Percentiles rank a stretch among this genome's conserved stretches.
These are phyloP conservation scores for Antechinus stuartii DNA, from an alignment of 2,113 vertebrate genomes.

Conservation along the genomic window DNA sequence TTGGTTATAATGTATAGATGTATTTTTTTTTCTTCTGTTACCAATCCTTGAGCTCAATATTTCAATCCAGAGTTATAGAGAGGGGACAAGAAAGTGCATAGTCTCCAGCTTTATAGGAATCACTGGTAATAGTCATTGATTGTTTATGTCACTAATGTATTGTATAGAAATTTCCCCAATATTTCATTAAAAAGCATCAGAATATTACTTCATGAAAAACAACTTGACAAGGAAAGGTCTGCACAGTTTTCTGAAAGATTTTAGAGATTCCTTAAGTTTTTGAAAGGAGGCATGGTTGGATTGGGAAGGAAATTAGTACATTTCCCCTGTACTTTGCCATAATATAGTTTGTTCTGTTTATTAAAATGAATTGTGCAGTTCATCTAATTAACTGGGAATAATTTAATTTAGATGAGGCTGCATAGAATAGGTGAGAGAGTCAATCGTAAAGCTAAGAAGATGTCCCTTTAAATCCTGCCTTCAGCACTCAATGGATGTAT, in stretches of 20 bases:
- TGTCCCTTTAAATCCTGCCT: not conserved
- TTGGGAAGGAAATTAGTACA: not conserved
- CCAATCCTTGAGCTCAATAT: not conserved
- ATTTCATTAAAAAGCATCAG: conserved; percentile 72
- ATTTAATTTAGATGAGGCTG: not conserved
- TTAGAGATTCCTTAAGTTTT: conserved; percentile 15
- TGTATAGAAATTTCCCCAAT: conserved; percentile 62
- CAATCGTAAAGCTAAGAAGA: not conserved
- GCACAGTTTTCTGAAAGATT: conserved; percentile 14
- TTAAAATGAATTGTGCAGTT: not conserved
- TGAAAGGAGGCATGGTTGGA: not conserved
- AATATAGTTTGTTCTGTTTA: not conserved
- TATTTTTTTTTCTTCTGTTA: not conserved
- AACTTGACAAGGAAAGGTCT: conserved; percentile 49
- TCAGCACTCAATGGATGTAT: not conserved
- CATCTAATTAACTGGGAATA: not conserved
- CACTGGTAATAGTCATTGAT: conserved; percentile 10
- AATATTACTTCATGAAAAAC: conserved; percentile 72
- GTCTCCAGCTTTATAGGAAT: conserved; percentile 48
- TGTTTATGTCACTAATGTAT: conserved; percentile 53
- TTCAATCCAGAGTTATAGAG: not conserved
- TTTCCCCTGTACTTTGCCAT: not conserved
- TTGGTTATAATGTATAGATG: not conserved
- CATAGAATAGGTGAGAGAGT: not conserved
- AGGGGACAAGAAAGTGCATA: not conserved